A percentile compares a stretch with the other conserved stretches of the same genome.
phyloP scores from a whole-genome alignment of 2,113 vertebrate genomes.

The Tetrax tetrax region DNA sequence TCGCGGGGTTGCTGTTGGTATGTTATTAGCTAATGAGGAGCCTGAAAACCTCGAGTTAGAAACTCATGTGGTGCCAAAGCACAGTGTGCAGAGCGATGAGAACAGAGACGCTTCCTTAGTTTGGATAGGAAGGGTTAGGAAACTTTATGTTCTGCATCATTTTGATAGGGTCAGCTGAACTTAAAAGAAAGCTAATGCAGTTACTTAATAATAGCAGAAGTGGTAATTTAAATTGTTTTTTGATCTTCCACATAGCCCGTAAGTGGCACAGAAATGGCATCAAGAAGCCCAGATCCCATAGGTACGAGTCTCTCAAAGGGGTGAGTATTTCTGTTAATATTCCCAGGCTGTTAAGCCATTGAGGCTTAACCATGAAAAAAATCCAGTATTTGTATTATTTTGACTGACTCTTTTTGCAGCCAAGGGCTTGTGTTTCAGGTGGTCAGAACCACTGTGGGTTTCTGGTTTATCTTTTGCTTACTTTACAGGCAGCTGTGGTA shows the following conservation, averaged over 20 bases:
- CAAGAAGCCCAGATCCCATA: conserved; percentile 89
- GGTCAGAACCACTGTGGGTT: not conserved
- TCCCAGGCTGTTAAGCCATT: not conserved
- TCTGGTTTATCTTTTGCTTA: not conserved
- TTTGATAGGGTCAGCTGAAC: not conserved
- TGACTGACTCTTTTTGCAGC: not conserved
- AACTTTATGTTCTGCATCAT: accelerated
- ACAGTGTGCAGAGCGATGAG: not conserved
- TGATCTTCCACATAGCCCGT: conserved; percentile 75
- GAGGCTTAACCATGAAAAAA: not conserved
- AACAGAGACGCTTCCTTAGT: not conserved
- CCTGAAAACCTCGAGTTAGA: not conserved
- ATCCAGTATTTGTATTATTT: not conserved
- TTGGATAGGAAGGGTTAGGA: not conserved
- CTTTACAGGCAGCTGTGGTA: not conserved
- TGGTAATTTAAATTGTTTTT: not conserved
- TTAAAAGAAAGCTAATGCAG: not conserved
- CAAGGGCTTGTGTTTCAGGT: not conserved
- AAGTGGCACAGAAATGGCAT: conserved; percentile 99
- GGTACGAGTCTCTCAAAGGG: conserved; percentile 95
- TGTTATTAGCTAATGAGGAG: not conserved
- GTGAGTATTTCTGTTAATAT: conserved; percentile 70
- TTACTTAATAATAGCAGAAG: not conserved
- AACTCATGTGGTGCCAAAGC: accelerated
- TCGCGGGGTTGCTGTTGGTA: accelerated